Percentiles rank a stretch among this genome's conserved stretches.
phyloP scores from a whole-genome alignment of 1,140 invertebrate species.

The Aphis gossypii region DNA sequence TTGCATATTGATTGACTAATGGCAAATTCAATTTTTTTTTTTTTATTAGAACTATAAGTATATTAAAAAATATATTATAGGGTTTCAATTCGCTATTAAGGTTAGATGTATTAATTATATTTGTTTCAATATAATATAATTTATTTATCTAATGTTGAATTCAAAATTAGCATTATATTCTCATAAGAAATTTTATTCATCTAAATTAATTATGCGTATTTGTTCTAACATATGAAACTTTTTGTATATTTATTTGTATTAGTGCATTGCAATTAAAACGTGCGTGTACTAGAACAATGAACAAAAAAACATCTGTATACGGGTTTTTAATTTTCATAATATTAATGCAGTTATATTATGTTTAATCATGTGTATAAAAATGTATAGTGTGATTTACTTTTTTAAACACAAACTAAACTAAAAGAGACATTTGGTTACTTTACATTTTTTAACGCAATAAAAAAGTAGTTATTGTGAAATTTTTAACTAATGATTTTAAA shows the following conservation, averaged over 20 bases:
- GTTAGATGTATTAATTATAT: not conserved
- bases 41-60: not conserved
- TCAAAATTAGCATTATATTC: not conserved
- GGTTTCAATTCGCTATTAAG: not conserved
- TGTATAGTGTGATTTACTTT: not conserved
- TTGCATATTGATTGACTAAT: not conserved
- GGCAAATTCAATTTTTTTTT: not conserved
- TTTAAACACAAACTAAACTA: not conserved
- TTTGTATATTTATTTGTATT: not conserved
- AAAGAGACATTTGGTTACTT: not conserved
- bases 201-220: not conserved
- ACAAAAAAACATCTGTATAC: not conserved
- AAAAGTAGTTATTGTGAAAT: not conserved
- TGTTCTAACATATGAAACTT: not conserved
- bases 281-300: not conserved
- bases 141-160: not conserved
- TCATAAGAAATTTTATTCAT: slow-evolving; percentile 12
- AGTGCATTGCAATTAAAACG: not conserved
- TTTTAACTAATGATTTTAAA: not conserved
- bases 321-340: not conserved
- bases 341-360: not conserved
- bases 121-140: not conserved
- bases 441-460: no score
- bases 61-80: not conserved
- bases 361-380: not conserved